Evolutionary conservation across 2,888 invertebrate genomes (phyloP).

Genomic region (Cantharis rustica): DNA sequence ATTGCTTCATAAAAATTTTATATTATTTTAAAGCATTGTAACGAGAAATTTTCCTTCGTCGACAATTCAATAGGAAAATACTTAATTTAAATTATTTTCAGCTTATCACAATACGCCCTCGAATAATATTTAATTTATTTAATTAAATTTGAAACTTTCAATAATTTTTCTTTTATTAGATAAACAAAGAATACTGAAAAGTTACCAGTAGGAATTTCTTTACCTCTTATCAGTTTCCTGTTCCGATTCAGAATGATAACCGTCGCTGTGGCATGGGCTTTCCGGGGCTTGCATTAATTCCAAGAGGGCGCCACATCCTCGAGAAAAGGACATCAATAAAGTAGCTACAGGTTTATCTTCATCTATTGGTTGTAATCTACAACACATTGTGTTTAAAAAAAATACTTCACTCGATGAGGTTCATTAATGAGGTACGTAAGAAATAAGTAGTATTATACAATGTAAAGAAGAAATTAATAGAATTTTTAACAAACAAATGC

Average conservation of each 20-base stretch:
- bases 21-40: not conserved
- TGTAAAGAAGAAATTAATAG: not conserved
- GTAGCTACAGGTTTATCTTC: slow-evolving; percentile 70
- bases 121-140: no score
- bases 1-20: not conserved
- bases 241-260: slow-evolving; percentile 84
- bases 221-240: slow-evolving; percentile 51
- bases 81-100: not conserved
- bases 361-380: slow-evolving; percentile 49
- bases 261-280: slow-evolving; percentile 71
- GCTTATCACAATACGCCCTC: not conserved
- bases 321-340: slow-evolving; percentile 73
- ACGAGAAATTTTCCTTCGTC: not conserved
- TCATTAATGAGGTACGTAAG: not conserved
- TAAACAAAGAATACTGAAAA: not conserved
- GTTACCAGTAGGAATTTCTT: slow-evolving; percentile 9
- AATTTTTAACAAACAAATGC: not conserved
- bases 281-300: slow-evolving; percentile 69
- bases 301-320: slow-evolving; percentile 76
- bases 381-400: slow-evolving; percentile 23
- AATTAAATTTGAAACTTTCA: not conserved
- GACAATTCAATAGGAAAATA: not conserved
- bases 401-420: not conserved
- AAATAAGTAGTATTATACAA: not conserved
- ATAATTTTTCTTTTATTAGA: not conserved